Conservation (phyloP, 2,797 vertebrate species). For the Paratrypauchen microcephalus region DNA sequence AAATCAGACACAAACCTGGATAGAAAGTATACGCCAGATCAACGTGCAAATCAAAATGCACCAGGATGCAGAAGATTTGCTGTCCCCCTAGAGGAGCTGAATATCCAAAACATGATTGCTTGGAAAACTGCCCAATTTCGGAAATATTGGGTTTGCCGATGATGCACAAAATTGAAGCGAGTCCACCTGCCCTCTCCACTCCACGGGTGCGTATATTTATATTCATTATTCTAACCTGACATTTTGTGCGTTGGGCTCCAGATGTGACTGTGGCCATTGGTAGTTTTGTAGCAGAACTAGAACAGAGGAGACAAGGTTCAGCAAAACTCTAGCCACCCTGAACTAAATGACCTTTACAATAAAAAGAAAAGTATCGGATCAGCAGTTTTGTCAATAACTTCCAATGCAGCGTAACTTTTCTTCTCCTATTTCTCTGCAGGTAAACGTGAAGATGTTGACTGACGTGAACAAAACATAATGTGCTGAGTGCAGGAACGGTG, state of each 20-base stretch:
- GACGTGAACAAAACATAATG: conserved; percentile 4
- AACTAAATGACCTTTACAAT: conserved; percentile 53
- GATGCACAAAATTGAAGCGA: conserved; percentile 8
- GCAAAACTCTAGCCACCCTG: conserved; percentile 33
- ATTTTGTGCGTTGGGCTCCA: conserved; percentile 22
- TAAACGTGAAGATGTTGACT: conserved; percentile 30
- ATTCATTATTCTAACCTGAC: conserved; percentile 9
- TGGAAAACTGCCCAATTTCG: conserved; percentile 1
- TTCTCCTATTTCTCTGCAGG: conserved; percentile 26
- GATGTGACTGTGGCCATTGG: conserved; percentile 14
- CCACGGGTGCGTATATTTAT: not conserved
- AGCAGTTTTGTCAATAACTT: conserved; percentile 38
- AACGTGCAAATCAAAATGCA: not conserved
- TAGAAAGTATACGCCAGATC: too few relatives aligned
- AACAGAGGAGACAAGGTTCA: conserved; percentile 25
- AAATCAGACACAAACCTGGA: too few relatives aligned
- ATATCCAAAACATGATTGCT: not conserved
- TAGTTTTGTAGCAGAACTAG: conserved; percentile 19
- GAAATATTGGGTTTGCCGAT: conserved; percentile 3
- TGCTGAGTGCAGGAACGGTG: not conserved
- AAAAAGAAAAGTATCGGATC: conserved; percentile 30
- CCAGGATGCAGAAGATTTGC: not conserved
- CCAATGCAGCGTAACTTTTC: conserved; percentile 30
- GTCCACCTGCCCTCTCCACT: conserved; percentile 4
- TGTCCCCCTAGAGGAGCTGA: not conserved